phyloP scores from a whole-genome alignment of 2,888 invertebrate genomes.

The Clepsis dumicolana region DNA sequence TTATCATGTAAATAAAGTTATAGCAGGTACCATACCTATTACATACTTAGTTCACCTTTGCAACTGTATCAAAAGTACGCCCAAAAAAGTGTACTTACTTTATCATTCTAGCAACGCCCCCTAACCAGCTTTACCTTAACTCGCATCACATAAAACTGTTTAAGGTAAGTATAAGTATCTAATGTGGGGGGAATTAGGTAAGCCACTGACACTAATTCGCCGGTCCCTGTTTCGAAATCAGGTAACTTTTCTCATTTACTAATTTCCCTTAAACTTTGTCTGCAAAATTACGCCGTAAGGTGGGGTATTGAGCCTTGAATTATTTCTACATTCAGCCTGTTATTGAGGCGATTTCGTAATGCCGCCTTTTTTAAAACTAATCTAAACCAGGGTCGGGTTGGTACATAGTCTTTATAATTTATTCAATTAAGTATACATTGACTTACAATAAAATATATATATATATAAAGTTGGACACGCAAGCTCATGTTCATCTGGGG shows the following conservation, averaged over 20 bases:
- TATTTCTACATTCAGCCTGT: slow-evolving; percentile 9
- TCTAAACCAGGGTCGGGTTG: background rate
- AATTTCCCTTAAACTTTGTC: slow-evolving; percentile 51
- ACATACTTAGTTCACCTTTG: too few species aligned
- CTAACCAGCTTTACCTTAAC: background rate
- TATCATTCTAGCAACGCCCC: too few species aligned
- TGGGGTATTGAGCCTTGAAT: slow-evolving; percentile 45
- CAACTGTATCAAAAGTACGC: too few species aligned
- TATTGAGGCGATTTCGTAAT: background rate
- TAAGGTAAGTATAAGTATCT: slow-evolving; percentile 7
- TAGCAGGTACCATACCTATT: too few species aligned
- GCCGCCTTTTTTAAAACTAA: background rate
- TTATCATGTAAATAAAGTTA: too few species aligned
- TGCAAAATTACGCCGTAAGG: slow-evolving; percentile 41
- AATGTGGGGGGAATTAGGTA: slow-evolving; percentile 10
- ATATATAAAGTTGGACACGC: too few species aligned
- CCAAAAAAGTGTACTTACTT: too few species aligned
- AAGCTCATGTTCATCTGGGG: too few species aligned
- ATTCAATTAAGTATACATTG: too few species aligned
- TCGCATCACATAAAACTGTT: background rate
- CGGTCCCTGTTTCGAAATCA: slow-evolving; percentile 43
- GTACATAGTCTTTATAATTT: too few species aligned
- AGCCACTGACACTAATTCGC: slow-evolving; percentile 29
- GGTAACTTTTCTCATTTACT: slow-evolving; percentile 62
- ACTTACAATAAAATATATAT: too few species aligned